Evolutionary conservation across 2,797 vertebrate species (phyloP), one percentile per base, ranked within the genome.

Genomic region (Diplodus puntazzo): DNA sequence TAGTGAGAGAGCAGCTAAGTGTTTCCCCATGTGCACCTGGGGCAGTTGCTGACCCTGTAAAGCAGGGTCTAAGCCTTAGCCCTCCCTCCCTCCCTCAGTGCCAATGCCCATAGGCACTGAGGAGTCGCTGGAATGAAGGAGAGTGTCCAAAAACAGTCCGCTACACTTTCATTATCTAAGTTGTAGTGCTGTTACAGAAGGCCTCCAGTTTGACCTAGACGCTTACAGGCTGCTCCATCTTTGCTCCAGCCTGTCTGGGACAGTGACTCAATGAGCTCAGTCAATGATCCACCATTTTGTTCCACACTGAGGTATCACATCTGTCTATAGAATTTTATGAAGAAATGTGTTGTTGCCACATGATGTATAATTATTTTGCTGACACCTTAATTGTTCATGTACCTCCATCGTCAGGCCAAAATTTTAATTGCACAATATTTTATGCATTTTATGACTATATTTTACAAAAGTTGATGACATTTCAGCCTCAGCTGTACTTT

Each of bases 1-100:
- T 58, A 79, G 80, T 71, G 55, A 79, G 60, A 78, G 81, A 64
- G 72, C 60, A 34, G 78, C 60, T 85, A 92, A 91, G 86, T 86
- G 81, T 86, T 93, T 94, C 82, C 81, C 85, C 83, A 91, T 90
- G 89, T 92, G 87, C 63, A 89, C 87, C 86, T 61, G 82, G 78
- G 83, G 86, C 87, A 55, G 64, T 23, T 77, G 42, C 81, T 86
- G 85, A 93, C 86, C 83, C 78, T 18, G 73, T 79, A 58, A 72
- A 86, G 71, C 11, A 27, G 65, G 73, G 72, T 81, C 67, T 78
- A 86, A 84, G 79, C 68, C 83, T 79, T 6, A 69, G 61, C 71
- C 57, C 63, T 43, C 50, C 50, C 5, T 43, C 61, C 39, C 58
- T 8, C 55, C 1, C 61, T 49, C 65, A 17, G 62, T 85, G 83